These are phyloP conservation scores for Cheilosia soror DNA, from an alignment of 2,888 invertebrate genomes.

Conservation along the genomic window DNA sequence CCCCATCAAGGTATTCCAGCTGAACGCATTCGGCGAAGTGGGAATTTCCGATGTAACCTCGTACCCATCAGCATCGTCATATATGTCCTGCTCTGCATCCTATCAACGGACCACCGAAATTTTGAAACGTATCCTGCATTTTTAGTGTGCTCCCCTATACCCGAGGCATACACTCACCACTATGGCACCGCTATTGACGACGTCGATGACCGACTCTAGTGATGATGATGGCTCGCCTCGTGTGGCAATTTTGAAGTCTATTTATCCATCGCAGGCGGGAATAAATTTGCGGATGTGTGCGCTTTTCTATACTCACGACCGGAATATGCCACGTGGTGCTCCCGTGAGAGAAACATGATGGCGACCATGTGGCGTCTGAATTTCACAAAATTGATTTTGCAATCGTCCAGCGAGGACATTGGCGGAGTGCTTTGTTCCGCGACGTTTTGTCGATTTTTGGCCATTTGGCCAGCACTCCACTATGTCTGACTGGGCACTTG, in stretches of 20 bases:
- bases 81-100: conserved; percentile 11
- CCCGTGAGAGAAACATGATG: conserved; percentile 51
- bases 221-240: conserved; percentile 42
- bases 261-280: conserved; percentile 17
- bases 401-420: conserved; percentile 2
- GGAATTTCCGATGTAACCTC: conserved; percentile 54
- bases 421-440: neutral
- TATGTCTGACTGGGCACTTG: neutral
- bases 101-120: conserved; percentile 57
- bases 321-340: conserved; percentile 29
- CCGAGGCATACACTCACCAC: neutral
- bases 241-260: conserved; percentile 19
- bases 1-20: conserved; percentile 39
- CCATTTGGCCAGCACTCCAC: conserved; percentile 6
- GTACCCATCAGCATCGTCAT: neutral
- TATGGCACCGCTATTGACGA: conserved; percentile 4
- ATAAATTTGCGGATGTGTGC: conserved; percentile 43
- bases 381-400: conserved; percentile 61
- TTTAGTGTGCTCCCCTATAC: conserved; percentile 25
- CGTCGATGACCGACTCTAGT: neutral
- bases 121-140: conserved; percentile 61
- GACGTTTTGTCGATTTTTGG: conserved; percentile 31
- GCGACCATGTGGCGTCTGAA: conserved; percentile 47
- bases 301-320: conserved; percentile 33
- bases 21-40: conserved; percentile 43